Evolutionary conservation across 2,797 vertebrate genomes (phyloP).

Genomic region (Myotis myotis): DNA sequence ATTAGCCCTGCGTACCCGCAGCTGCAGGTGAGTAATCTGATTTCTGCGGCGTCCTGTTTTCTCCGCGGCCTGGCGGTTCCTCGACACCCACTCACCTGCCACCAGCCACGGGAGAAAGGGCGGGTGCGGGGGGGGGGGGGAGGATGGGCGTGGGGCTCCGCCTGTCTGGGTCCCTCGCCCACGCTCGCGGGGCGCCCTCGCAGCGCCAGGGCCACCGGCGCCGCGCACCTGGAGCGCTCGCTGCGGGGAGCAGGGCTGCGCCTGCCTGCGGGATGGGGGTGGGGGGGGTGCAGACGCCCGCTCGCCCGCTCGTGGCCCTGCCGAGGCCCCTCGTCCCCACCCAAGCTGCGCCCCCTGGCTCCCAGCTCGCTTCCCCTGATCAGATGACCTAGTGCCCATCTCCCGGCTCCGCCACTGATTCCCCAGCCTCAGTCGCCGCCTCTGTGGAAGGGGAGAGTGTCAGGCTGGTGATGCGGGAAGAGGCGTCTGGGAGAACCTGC

Average conservation of each 20-base stretch:
- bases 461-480: neutral
- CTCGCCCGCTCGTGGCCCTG: conserved; percentile 14
- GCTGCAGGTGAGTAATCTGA: conserved; percentile 85
- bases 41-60: conserved; percentile 83
- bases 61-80: conserved; percentile 79
- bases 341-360: neutral
- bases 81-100: conserved; percentile 81
- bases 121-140: conserved; percentile 37
- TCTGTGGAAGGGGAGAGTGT: neutral
- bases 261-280: neutral
- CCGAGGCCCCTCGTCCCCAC: neutral
- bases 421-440: neutral
- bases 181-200: conserved; percentile 56
- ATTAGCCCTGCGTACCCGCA: conserved; percentile 80
- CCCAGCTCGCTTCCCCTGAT: fast-evolving
- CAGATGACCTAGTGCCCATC: neutral
- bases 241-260: neutral
- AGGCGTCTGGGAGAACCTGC: neutral
- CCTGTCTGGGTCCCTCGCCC: conserved; percentile 67
- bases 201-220: neutral
- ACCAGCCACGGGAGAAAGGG: conserved; percentile 75
- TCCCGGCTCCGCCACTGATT: neutral
- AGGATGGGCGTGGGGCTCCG: conserved; percentile 74
- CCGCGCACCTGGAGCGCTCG: neutral
- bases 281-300: neutral